Base-by-base conservation (phyloP, 2,797 vertebrate genomes). In the Megaceryle alcyon region DNA sequence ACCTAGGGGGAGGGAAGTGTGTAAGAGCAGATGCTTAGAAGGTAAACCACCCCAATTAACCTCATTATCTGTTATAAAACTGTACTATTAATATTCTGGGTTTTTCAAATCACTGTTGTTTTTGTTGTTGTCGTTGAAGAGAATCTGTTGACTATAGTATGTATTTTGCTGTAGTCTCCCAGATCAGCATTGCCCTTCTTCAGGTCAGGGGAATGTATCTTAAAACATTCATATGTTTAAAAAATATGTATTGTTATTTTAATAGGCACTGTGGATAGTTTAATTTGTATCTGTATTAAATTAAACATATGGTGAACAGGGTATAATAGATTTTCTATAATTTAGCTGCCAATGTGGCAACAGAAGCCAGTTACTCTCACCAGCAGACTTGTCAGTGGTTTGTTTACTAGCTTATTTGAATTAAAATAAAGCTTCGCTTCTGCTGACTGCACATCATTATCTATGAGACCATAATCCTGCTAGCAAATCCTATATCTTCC, bases 361-460 rank as follows among this genome's bases (percentile, higher is more conserved):
- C 97, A 95, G 97, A 97, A 98, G 97, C 98, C 98, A 97, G 98
- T 98, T 98, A 98, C 98, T 98, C 98, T 98, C 98, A 97, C 97
- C 97, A 97, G 97, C 98, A 98, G 97, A 97, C 98, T 98, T 98
- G 98, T 98, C 98, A 98, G 97, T 98, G 98, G 98, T 99, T 99
- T 99, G 99, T 99, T 99, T 99, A 99, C 99, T 97, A 98, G 99
- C 98, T 99, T 99, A 99, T 99, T 99, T 99, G 99, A 99, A 99
- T 99, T 99, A 99, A 99, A 99, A 99, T 99, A 99, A 99, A 99
- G 99, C 99, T 99, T 98, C 96, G 98, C 98, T 98, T 98, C 98
- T 98, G 98, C 98, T 99, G 98, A 98, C 98, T 99, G 99, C 99
- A 99, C 98, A 98, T 98, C 98, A 98, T 99, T 99, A 99, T 99